Evolutionary conservation across 2,113 vertebrate genomes (phyloP), one percentile per base, ranked within the genome.

Genomic region (Tachycineta bicolor): DNA sequence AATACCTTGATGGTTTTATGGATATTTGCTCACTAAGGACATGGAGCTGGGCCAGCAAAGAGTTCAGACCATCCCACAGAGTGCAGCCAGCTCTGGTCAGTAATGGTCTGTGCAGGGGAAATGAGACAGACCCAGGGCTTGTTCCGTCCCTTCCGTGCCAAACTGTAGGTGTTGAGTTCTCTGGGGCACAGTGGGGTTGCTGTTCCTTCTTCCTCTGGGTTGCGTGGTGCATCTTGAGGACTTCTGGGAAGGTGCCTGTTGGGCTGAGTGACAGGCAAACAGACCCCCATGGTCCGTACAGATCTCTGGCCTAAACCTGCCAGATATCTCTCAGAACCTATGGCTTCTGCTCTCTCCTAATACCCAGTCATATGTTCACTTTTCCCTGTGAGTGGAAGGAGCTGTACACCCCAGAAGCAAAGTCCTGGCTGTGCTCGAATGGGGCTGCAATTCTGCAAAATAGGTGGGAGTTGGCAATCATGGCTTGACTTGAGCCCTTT

Each of bases 141-240:
- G 0, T 83, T 65, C 0, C 0, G 0, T 70, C 28, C 22, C 19
- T 83, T 83, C 26, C 4, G 0, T 75, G 29, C 29, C 69, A 75
- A 31, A 25, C 43, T 41, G 7, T 29, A 62, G 44, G 15, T 69
- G 28, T 55, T 74, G 50, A 71, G 11, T 10, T 58, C 53, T 60
- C 44, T 22, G 65, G 34, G 29, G 14, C 46, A 33, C 37, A 7
- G 6, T 21, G 22, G 7, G 41, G 3, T 25, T 25, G 39, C 55
- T 74, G 20, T 55, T 77, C 34, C 7, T 93, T 12, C 10, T 77
- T 44, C 34, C 16, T 83, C 41, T 31, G 16, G 11, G 6, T 67
- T 67, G 44, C 33, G 4, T 31, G 29, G 25, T 74, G 25, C 33
- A 31, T 56, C 33, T 81, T 81, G 74, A 59, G n/a, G 44, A 43